phyloP scores from a whole-genome alignment of 2,888 invertebrate genomes.

The Meloe dianella region DNA sequence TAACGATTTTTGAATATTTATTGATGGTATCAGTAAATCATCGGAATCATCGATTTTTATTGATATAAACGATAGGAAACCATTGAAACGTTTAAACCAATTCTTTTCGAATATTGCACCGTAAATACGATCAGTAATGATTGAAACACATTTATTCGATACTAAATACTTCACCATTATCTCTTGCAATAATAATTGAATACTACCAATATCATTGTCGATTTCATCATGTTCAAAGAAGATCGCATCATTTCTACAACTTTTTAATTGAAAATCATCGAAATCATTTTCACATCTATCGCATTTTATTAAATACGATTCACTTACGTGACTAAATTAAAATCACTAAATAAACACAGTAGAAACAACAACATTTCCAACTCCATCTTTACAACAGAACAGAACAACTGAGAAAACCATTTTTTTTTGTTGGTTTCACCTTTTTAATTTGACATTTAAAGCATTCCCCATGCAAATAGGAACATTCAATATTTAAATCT shows the following conservation, averaged over 20 bases:
- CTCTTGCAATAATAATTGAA: conserved; percentile 48
- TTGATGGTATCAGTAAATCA: conserved; percentile 69
- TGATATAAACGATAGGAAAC: conserved; percentile 62
- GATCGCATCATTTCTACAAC: not conserved
- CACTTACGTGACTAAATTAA: not conserved
- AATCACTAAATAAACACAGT: not conserved
- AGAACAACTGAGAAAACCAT: not conserved
- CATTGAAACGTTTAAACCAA: conserved; percentile 59
- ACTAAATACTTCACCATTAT: conserved; percentile 52
- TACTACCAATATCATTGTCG: conserved; percentile 58
- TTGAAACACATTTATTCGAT: conserved; percentile 61
- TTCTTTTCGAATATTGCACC: conserved; percentile 62
- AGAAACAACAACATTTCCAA: not conserved
- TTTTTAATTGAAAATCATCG: not conserved
- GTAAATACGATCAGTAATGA: conserved; percentile 64
- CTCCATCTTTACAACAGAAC: not conserved
- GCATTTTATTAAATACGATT: not conserved
- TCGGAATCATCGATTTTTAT: conserved; percentile 68
- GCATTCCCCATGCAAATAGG: conserved; percentile 24
- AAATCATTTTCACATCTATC: conserved; percentile 10
- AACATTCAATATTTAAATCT: conserved; percentile 21
- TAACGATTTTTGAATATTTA: conserved; percentile 65
- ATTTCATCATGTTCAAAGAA: conserved; percentile 53
- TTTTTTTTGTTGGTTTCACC: not conserved
- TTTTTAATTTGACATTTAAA: not conserved